Evolutionary conservation across 2,888 invertebrate genomes (phyloP), one percentile per base, ranked within the genome.

Genomic region (Leucophora obtusa): DNA sequence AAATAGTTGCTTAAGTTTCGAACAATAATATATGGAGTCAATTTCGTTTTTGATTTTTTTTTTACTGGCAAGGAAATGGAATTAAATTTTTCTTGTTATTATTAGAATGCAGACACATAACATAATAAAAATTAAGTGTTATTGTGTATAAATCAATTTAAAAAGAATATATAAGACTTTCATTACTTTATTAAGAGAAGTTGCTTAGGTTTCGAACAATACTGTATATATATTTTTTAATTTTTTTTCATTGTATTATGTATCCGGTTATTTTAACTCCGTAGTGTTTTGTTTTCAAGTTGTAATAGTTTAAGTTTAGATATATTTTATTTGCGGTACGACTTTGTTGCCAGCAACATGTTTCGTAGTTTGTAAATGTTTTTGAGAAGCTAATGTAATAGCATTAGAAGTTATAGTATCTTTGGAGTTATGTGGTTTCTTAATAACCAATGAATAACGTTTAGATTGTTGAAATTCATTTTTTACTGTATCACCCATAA

Each of bases 301-400:
- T 75, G 54, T 24, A 54, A 15, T 65, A 38, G 33, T 35, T n/a
- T 62, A n/a, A 38, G 43, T 47, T 47, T 35, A n/a, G 35, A 10
- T 62, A 33, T 38, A 51, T 50, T 33, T 62, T 11, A 43, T 66
- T 54, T 53, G 21, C 21, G 33, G 14, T 74, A 63, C 66, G 50
- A 71, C 72, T 59, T 68, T 60, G 81, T 73, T 73, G 65, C 81
- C 81, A 81, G 77, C 81, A 81, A 72, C 59, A 63, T 65, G 21
- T 68, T 80, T 43, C 10, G 21, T 69, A 69, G n/a, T 33, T 15
- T 62, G 24, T 11, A 11, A 47, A 60, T 11, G 15, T 47, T 47
- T 10, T 43, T 43, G 24, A 38, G 14, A 14, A 24, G 24, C 10
- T 24, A 7, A 58, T 59, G n/a, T 47, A 15, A 7, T 1, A 47